phyloP scores from a whole-genome alignment of 2,113 vertebrate genomes.

The Phainopepla nitens region DNA sequence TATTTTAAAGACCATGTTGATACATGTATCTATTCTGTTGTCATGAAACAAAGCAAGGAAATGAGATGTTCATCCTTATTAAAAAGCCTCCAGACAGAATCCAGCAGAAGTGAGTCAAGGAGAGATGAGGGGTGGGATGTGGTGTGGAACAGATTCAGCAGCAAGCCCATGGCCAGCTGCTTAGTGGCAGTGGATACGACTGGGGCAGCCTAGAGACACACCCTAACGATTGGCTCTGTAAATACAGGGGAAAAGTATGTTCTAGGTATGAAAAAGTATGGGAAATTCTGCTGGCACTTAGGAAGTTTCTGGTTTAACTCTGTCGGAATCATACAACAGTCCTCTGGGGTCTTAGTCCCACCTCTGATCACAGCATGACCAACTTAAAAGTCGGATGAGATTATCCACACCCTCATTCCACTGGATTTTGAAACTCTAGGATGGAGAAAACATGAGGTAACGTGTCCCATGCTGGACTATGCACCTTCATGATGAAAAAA shows the following conservation, averaged over 20 bases:
- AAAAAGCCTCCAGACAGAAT: neutral
- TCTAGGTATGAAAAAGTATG: neutral
- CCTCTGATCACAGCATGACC: neutral
- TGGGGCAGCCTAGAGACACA: neutral
- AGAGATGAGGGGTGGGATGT: neutral
- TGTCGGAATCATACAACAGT: neutral
- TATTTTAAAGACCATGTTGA: neutral
- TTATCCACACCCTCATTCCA: neutral
- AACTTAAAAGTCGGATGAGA: neutral
- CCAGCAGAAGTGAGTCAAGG: neutral
- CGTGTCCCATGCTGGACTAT: neutral
- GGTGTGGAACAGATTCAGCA: neutral
- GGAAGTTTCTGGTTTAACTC: neutral
- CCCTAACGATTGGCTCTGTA: fast-evolving
- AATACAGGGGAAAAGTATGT: neutral
- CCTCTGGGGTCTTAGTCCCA: neutral
- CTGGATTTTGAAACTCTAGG: neutral
- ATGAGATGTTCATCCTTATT: neutral
- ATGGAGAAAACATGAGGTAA: neutral
- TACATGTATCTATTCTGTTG: neutral
- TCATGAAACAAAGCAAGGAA: neutral
- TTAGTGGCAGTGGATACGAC: neutral
- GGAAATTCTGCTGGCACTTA: neutral
- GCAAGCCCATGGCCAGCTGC: neutral
- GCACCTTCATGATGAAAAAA: neutral